Conservation (phyloP, 2,113 vertebrate genomes). For the Vulpes ferrilata region DNA sequence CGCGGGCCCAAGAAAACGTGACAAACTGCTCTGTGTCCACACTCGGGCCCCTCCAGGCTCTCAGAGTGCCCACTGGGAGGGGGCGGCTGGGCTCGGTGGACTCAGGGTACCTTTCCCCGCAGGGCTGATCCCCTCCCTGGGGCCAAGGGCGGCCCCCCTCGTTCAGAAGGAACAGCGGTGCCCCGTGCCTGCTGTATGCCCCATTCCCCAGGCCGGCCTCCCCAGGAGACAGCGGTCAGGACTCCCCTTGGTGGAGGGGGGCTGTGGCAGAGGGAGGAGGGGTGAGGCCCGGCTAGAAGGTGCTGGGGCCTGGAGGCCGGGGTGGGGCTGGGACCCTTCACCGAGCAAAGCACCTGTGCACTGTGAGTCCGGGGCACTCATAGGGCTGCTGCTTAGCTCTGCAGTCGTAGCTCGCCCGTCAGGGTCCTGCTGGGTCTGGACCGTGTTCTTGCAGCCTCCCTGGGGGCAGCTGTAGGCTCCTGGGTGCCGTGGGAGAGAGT, state of each 20-base stretch:
- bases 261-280: accelerated
- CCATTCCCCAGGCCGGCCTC: background rate
- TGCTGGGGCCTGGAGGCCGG: background rate
- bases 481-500: background rate
- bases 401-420: background rate
- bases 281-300: background rate
- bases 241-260: background rate
- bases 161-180: background rate
- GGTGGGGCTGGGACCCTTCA: too few relatives aligned
- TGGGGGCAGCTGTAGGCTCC: background rate
- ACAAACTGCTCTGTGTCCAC: background rate
- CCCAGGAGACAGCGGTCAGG: too few relatives aligned
- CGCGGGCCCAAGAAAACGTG: background rate
- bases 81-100: background rate
- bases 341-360: background rate
- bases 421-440: background rate
- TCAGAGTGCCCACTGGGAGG: background rate
- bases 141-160: background rate
- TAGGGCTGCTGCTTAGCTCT: background rate
- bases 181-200: background rate
- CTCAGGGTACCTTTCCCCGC: background rate
- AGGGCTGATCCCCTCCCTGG: background rate
- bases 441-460: background rate
- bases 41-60: background rate
- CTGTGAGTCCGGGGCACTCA: background rate